Conservation (phyloP, 2,797 vertebrate genomes). For the Pelodytes ibericus region DNA sequence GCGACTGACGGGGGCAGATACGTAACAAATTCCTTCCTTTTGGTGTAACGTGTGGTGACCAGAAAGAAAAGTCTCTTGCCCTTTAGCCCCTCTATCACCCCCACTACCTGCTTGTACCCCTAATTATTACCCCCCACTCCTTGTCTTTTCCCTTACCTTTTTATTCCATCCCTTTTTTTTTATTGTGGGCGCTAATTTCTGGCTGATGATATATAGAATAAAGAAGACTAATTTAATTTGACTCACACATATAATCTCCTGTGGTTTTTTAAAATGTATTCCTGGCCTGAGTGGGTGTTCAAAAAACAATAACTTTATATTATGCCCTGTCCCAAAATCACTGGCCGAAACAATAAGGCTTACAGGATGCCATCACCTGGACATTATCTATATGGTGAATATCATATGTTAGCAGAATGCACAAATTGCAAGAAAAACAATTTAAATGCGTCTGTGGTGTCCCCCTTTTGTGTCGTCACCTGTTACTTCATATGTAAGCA, state of each 20-base stretch:
- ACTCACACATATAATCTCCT: neutral
- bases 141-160: neutral
- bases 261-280: too few relatives aligned
- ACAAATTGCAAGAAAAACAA: too few relatives aligned
- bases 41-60: constrained; percentile 49
- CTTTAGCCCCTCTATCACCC: neutral
- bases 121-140: neutral
- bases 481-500: too few relatives aligned
- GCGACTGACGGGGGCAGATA: constrained; percentile 29
- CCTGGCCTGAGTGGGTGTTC: too few relatives aligned
- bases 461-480: too few relatives aligned
- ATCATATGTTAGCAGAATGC: too few relatives aligned
- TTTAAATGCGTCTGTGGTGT: too few relatives aligned
- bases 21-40: constrained; percentile 37
- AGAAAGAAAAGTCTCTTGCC: constrained; percentile 28
- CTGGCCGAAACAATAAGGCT: too few relatives aligned
- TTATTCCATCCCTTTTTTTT: constrained; percentile 36
- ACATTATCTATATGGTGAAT: too few relatives aligned
- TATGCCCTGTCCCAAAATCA: too few relatives aligned
- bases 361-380: too few relatives aligned
- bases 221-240: constrained; percentile 58
- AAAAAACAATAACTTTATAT: too few relatives aligned
- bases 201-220: constrained; percentile 44
- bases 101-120: neutral
- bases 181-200: constrained; percentile 46